phyloP scores from a whole-genome alignment of 2,888 invertebrate species.

The Pristionchus japonicus region DNA sequence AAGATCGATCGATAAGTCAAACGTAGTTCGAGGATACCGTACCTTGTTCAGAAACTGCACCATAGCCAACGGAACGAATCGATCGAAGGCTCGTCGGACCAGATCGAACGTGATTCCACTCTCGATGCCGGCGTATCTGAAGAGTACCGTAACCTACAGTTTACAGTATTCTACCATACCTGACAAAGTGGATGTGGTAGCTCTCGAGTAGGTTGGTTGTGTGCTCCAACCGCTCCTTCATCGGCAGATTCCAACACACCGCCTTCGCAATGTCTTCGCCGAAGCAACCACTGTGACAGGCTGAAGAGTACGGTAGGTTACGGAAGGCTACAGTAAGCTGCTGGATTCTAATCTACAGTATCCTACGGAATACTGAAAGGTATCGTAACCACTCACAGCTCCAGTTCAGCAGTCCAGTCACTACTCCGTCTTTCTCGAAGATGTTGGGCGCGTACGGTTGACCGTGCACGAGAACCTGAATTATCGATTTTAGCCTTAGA shows the following conservation, averaged over 20 bases:
- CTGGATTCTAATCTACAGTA: background rate
- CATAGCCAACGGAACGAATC: conserved; percentile 43
- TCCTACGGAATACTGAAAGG: background rate
- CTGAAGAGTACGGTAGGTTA: conserved; percentile 49
- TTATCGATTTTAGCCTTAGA: background rate
- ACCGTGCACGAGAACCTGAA: conserved; percentile 44
- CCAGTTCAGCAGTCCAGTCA: conserved; percentile 34
- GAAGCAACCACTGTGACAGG: conserved; percentile 71
- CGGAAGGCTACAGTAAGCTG: background rate
- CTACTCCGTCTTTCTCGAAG: conserved; percentile 33
- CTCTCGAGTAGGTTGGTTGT: conserved; percentile 41
- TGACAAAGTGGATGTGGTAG: conserved; percentile 44
- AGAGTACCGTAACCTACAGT: background rate
- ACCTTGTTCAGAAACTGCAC: conserved; percentile 41
- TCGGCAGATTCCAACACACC: conserved; percentile 70
- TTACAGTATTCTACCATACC: background rate
- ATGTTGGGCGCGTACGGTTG: conserved; percentile 44
- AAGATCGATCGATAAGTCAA: background rate
- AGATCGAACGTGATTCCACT: conserved; percentile 24
- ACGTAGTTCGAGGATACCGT: background rate
- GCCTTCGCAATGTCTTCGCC: conserved; percentile 73
- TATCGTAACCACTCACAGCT: conserved; percentile 15
- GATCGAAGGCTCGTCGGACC: conserved; percentile 44
- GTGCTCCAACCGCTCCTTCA: conserved; percentile 53
- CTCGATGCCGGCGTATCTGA: conserved; percentile 46